phyloP scores from a whole-genome alignment of 2,797 vertebrate genomes.

The Menidia menidia region DNA sequence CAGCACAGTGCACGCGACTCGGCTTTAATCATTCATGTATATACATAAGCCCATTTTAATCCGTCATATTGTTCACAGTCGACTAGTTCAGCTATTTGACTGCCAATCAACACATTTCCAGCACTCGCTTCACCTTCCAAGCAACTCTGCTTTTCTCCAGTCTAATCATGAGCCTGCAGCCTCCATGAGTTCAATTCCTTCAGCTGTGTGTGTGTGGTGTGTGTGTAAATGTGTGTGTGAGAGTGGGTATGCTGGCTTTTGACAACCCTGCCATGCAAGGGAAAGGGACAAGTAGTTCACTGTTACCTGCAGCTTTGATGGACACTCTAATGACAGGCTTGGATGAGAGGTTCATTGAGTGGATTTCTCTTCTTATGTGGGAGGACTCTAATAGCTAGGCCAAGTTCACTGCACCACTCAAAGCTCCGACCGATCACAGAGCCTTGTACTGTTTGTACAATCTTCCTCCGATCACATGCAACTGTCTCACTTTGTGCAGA shows the following conservation, averaged over 20 bases:
- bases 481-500: constrained; percentile 3
- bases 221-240: constrained; percentile 14
- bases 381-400: constrained; percentile 51
- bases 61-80: constrained; percentile 39
- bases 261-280: constrained; percentile 33
- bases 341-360: constrained; percentile 68
- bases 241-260: constrained; percentile 17
- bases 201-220: constrained; percentile 13
- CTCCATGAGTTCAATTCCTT: background rate
- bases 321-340: constrained; percentile 65
- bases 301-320: constrained; percentile 58
- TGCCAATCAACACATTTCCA: constrained; percentile 47
- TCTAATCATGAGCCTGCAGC: constrained; percentile 5
- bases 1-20: constrained; percentile 31
- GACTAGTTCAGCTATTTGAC: constrained; percentile 62
- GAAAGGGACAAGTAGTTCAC: constrained; percentile 37
- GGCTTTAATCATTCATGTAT: constrained; percentile 61
- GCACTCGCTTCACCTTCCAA: constrained; percentile 33
- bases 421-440: constrained; percentile 27
- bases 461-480: constrained; percentile 36
- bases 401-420: constrained; percentile 41
- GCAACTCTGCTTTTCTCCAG: constrained; percentile 40
- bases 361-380: constrained; percentile 47
- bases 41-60: constrained; percentile 57
- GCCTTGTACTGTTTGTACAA: constrained; percentile 24